A percentile compares a stretch with the other conserved stretches of the same genome.
phyloP scores from a whole-genome alignment of 2,888 invertebrate genomes.

The Nemotelus nigrinus region DNA sequence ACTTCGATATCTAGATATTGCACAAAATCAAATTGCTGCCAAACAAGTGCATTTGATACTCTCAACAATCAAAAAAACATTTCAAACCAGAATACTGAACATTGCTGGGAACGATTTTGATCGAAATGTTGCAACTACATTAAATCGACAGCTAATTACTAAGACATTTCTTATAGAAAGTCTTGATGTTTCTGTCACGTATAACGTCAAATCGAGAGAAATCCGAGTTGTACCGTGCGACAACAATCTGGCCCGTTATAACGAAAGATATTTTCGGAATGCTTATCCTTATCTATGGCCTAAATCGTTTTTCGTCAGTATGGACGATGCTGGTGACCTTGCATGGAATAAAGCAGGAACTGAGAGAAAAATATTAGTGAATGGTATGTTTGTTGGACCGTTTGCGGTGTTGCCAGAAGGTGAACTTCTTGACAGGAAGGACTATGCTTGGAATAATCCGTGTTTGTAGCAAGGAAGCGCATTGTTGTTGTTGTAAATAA shows the following conservation, averaged over 20 bases:
- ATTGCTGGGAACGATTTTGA: conserved; percentile 59
- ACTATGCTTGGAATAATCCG: no score
- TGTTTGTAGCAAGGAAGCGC: no score
- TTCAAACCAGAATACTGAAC: conserved; percentile 54
- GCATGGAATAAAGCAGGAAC: background rate
- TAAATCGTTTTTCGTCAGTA: conserved; percentile 36
- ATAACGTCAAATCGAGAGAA: conserved; percentile 54
- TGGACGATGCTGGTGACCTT: conserved; percentile 20
- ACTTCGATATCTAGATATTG: conserved; percentile 57
- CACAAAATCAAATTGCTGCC: conserved; percentile 57
- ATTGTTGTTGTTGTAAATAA: no score
- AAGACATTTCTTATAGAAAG: conserved; percentile 54
- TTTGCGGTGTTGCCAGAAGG: conserved; percentile 8
- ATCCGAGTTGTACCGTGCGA: conserved; percentile 57
- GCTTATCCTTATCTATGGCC: conserved; percentile 23
- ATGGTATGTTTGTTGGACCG: conserved; percentile 45
- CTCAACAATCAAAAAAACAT: conserved; percentile 57
- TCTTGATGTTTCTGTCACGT: conserved; percentile 56
- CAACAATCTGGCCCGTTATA: conserved; percentile 35
- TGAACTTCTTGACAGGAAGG: no score
- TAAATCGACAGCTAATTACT: conserved; percentile 57
- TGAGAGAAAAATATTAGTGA: conserved; percentile 32
- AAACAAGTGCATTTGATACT: conserved; percentile 57
- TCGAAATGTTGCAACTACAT: conserved; percentile 53
- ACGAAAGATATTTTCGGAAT: conserved; percentile 43